Conservation (phyloP, 2,888 invertebrate genomes). For the Sinotaia quadrata region DNA sequence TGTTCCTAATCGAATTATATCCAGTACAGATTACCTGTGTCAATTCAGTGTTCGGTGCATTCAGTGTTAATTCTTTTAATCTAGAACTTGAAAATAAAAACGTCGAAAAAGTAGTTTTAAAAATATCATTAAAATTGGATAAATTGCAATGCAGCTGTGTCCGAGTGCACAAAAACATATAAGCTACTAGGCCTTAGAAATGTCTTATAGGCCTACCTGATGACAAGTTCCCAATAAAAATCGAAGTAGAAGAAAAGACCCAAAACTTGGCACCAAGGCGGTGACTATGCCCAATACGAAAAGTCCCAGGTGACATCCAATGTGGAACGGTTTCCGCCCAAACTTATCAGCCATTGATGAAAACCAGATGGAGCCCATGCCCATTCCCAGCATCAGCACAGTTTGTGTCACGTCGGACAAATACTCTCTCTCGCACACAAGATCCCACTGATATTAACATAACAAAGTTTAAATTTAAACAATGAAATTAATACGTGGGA, state of each 20-base stretch:
- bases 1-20: too few species aligned
- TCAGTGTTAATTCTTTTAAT: too few species aligned
- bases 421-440: slow-evolving; percentile 59
- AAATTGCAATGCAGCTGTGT: too few species aligned
- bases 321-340: slow-evolving; percentile 48
- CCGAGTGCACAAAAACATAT: too few species aligned
- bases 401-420: slow-evolving; percentile 62
- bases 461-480: too few species aligned
- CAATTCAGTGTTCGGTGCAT: too few species aligned
- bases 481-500: too few species aligned
- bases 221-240: slow-evolving; percentile 50
- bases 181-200: too few species aligned
- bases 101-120: too few species aligned
- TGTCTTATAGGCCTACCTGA: slow-evolving; percentile 46
- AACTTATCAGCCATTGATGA: slow-evolving; percentile 58
- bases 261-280: slow-evolving; percentile 42
- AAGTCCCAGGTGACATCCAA: slow-evolving; percentile 37
- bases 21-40: too few species aligned
- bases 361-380: slow-evolving; percentile 56
- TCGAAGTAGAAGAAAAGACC: slow-evolving; percentile 46
- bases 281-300: slow-evolving; percentile 33
- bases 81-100: too few species aligned
- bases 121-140: too few species aligned
- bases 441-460: slow-evolving; percentile 46
- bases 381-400: slow-evolving; percentile 56